Base-by-base conservation (phyloP, 2,888 invertebrate species). In the Chymomyza fuscimana region DNA sequence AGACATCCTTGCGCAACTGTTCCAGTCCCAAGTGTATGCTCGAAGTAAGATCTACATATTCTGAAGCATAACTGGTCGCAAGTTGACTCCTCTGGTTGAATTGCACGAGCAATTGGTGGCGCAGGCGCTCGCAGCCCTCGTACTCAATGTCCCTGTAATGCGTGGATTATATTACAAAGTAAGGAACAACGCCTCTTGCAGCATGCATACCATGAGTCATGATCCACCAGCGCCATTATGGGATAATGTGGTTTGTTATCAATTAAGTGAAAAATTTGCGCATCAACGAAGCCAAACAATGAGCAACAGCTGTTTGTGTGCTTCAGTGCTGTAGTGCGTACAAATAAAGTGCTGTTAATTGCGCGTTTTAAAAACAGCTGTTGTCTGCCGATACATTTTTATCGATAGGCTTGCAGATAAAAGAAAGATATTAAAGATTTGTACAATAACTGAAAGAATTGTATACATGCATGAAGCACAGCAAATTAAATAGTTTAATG, bases 101-200 rank as follows among this genome's bases (percentile, higher is more conserved):
- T 82, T 94, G 93, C 70, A 94, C 93, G 91, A 94, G 93, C 62
- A 95, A 94, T 79, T 94, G 94, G 60, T 94, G 92, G 81, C 93
- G 93, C 25, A 95, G 88, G 72, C 93, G 93, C 81, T 95, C 94
- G 81, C 95, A 95, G 0, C 94, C 93, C 80, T 95, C 95, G 89
- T 94, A 93, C 86, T 95, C 95, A 0, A 93, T 89, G 15, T 94
- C 90, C 95, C 95, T 95, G 73, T 54, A 25, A 19, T 36, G 15
- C 51, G 22, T 29, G 15, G 9, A 25, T 62, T 52, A 36, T 40
- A 12, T 32, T 25, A 22, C 56, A 19, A 61, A 9, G 15, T 5
- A 58, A 29, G 19, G 7, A 52, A 25, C 12, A 54, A 64, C 16
- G 51, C 16, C 51, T 36, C 9, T 40, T 50, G 5, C 16, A 7